Evolutionary conservation across 2,888 invertebrate genomes (phyloP).

Genomic region (Sipha maydis): DNA sequence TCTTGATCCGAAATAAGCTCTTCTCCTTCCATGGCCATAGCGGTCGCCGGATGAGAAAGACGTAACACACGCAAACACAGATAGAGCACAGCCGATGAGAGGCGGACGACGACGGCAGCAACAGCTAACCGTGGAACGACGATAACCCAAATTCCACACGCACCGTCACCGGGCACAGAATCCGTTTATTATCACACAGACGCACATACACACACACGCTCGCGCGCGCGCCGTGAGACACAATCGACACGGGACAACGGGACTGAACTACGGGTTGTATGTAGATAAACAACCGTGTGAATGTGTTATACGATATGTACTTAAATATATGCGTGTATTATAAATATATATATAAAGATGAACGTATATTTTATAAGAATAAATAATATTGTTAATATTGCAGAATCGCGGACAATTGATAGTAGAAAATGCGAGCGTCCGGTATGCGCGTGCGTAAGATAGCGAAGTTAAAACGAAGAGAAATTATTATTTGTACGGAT

Average conservation of each 20-base stretch:
- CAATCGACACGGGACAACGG: neutral
- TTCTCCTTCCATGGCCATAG: conserved; percentile 85
- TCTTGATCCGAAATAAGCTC: conserved; percentile 87
- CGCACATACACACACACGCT: neutral
- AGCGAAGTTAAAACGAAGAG: neutral
- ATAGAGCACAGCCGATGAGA: neutral
- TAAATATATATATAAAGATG: too few species aligned
- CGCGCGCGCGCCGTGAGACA: neutral
- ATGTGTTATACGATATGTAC: neutral
- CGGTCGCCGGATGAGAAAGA: neutral
- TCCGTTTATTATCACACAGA: conserved; percentile 11
- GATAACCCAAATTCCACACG: conserved; percentile 34
- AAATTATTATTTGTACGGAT: neutral
- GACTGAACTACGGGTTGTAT: neutral
- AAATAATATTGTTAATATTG: too few species aligned
- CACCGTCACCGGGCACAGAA: conserved; percentile 7
- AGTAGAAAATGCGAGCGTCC: neutral
- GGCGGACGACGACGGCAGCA: neutral
- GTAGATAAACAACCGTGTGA: neutral
- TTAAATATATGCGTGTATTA: neutral
- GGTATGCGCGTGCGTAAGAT: neutral
- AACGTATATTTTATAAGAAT: too few species aligned
- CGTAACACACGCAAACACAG: neutral
- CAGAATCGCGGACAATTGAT: neutral
- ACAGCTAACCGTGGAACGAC: neutral